Evolutionary conservation across 2,113 vertebrate species (phyloP).

Genomic region (Spea bombifrons): DNA sequence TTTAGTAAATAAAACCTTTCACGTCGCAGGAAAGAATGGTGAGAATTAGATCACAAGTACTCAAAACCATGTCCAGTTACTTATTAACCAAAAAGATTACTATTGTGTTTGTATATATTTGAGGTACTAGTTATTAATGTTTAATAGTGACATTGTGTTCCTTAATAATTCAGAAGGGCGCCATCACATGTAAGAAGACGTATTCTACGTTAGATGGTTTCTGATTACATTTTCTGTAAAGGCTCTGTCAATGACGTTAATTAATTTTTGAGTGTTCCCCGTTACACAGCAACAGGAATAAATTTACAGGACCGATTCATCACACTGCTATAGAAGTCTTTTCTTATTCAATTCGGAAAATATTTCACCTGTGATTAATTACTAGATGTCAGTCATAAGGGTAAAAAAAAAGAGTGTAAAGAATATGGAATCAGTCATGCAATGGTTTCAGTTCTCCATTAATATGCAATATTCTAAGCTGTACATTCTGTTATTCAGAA

Average conservation of each 20-base stretch:
- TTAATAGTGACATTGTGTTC: too few relatives aligned
- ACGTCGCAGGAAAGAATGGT: too few relatives aligned
- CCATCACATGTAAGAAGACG: too few relatives aligned
- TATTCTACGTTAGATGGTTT: too few relatives aligned
- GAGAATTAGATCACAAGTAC: too few relatives aligned
- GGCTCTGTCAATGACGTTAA: not conserved
- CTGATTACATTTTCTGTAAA: not conserved
- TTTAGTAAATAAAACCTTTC: too few relatives aligned
- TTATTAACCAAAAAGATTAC: too few relatives aligned
- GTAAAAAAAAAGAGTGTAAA: not conserved
- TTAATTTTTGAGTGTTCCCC: not conserved
- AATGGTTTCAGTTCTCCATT: slow-evolving; percentile 23
- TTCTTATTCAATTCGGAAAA: not conserved
- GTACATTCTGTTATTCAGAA: slow-evolving; percentile 34
- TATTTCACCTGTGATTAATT: slow-evolving; percentile 9
- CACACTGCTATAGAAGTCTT: not conserved
- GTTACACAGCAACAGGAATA: not conserved
- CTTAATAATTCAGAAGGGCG: too few relatives aligned
- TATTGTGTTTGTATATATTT: too few relatives aligned
- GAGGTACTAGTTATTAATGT: too few relatives aligned
- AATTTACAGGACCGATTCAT: not conserved
- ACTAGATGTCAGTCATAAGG: slow-evolving; percentile 1
- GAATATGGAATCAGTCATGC: slow-evolving; percentile 3
- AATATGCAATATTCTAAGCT: slow-evolving; percentile 25
- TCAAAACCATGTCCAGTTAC: too few relatives aligned